phyloP scores from a whole-genome alignment of 2,113 vertebrate genomes.

The Myiagra hebetior region DNA sequence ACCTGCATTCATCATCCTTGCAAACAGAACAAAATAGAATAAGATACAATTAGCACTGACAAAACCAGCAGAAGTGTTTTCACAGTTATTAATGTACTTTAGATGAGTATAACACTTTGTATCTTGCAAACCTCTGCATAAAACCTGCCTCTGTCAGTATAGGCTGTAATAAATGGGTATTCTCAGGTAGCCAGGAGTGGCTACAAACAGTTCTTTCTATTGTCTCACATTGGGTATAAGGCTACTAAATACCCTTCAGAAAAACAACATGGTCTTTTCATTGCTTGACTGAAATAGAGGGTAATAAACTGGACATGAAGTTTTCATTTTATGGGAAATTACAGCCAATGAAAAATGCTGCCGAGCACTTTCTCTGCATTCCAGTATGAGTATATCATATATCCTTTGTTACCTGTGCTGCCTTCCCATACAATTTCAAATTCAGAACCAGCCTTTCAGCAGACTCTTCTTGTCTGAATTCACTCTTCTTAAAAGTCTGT shows the following conservation, averaged over 20 bases:
- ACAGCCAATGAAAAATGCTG: background rate
- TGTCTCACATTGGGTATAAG: background rate
- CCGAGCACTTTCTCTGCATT: background rate
- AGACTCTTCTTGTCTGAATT: background rate
- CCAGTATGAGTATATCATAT: background rate
- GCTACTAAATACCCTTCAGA: background rate
- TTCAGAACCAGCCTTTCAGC: background rate
- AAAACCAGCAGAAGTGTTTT: background rate
- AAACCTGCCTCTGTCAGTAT: background rate
- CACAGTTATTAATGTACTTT: background rate
- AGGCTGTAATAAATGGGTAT: background rate
- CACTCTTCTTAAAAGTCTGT: background rate
- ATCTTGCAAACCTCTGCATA: background rate
- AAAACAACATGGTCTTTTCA: rapidly evolving
- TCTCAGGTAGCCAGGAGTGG: background rate
- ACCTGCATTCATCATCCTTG: background rate
- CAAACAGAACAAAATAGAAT: background rate
- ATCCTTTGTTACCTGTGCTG: background rate
- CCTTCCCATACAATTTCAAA: background rate
- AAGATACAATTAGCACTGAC: background rate
- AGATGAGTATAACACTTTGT: background rate
- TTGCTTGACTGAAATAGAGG: background rate
- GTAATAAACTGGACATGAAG: background rate
- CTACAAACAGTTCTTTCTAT: background rate
- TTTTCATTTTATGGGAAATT: background rate